Evolutionary conservation across 1,140 invertebrate species (phyloP).

Genomic region (Nasonia vitripennis): DNA sequence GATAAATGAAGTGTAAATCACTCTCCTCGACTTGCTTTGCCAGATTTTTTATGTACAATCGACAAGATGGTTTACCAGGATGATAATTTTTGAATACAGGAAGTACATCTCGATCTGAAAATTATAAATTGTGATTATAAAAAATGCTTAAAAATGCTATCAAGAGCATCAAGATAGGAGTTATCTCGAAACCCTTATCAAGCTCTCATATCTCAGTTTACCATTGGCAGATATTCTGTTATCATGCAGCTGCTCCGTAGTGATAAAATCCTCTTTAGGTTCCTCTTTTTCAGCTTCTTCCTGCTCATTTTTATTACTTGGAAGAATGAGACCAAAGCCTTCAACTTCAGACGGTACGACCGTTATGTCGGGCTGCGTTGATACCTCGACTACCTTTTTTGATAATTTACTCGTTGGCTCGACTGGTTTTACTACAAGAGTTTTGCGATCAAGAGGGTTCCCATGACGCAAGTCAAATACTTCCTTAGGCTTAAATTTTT

Average conservation of each 20-base stretch:
- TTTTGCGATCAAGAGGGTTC: constrained; percentile 49
- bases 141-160: constrained; percentile 17
- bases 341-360: constrained; percentile 45
- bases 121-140: constrained; percentile 41
- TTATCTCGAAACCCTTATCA: constrained; percentile 18
- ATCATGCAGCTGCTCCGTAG: constrained; percentile 79
- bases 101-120: constrained; percentile 83
- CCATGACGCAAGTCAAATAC: constrained; percentile 77
- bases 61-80: constrained; percentile 85
- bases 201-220: constrained; percentile 55
- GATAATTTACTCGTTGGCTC: constrained; percentile 60
- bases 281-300: constrained; percentile 63
- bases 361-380: background rate
- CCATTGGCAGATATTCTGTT: constrained; percentile 82
- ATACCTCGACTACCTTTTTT: constrained; percentile 50
- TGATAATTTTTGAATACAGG: constrained; percentile 93
- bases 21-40: constrained; percentile 85
- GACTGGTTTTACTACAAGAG: constrained; percentile 80
- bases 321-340: constrained; percentile 74
- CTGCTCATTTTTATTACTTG: constrained; percentile 67
- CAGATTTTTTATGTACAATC: constrained; percentile 95
- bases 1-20: constrained; percentile 89
- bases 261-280: constrained; percentile 76
- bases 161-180: constrained; percentile 35
- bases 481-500: constrained; percentile 77